Percentiles rank a stretch among this genome's conserved stretches.
These are phyloP conservation scores for Prunella strophiata DNA, from an alignment of 2,797 vertebrate genomes.

Conservation along the genomic window DNA sequence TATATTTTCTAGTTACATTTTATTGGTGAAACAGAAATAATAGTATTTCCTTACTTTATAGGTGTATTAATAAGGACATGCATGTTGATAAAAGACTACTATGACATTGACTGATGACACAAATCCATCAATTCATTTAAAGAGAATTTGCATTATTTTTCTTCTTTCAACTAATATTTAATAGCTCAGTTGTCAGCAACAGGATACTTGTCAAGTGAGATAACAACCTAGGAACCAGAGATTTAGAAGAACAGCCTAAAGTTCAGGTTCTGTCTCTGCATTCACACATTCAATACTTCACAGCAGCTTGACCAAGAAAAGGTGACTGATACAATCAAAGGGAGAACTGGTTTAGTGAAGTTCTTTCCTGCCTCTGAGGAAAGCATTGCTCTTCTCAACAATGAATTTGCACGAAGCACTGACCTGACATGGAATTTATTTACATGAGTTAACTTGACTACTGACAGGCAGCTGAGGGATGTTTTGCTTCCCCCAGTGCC, in stretches of 20 bases:
- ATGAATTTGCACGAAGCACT: not conserved
- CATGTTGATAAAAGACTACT: not conserved
- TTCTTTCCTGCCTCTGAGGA: not conserved
- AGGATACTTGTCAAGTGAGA: not conserved
- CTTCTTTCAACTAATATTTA: not conserved
- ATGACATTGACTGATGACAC: not conserved
- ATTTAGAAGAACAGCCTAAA: not conserved
- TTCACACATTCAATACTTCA: not conserved
- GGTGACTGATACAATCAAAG: not conserved
- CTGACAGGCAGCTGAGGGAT: not conserved
- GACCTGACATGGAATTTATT: not conserved
- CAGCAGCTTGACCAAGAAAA: not conserved
- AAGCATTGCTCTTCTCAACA: not conserved
- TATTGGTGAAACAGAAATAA: not conserved
- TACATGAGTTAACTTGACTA: not conserved
- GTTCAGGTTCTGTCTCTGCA: not conserved
- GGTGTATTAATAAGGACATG: not conserved
- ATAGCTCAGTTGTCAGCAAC: not conserved
- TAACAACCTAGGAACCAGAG: not conserved
- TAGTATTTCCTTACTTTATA: not conserved
- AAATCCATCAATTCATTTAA: not conserved
- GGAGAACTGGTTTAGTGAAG: not conserved
- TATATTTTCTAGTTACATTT: not conserved
- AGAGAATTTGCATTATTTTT: not conserved
- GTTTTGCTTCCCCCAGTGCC: rapidly evolving